These are phyloP conservation scores for Rhipidura dahli DNA, from an alignment of 2,113 vertebrate species.

Conservation along the genomic window DNA sequence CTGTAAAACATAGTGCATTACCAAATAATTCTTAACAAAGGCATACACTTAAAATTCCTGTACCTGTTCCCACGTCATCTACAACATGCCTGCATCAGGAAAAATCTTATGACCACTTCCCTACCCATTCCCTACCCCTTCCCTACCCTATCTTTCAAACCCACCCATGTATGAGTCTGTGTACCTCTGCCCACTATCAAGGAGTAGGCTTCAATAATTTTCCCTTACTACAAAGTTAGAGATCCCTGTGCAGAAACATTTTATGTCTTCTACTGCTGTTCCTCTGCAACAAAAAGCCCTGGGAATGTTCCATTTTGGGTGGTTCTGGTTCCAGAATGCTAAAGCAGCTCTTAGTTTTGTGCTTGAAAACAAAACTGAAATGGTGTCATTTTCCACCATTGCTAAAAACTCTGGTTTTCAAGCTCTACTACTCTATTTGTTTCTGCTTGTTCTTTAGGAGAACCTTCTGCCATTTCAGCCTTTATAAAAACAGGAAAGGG, in stretches of 20 bases:
- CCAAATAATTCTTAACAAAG: background rate
- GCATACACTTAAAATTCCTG: background rate
- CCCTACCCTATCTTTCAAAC: background rate
- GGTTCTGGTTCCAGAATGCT: background rate
- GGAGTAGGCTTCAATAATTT: background rate
- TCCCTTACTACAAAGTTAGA: background rate
- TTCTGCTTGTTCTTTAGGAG: background rate
- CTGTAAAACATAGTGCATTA: background rate
- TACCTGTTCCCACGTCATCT: background rate
- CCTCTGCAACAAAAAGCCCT: background rate
- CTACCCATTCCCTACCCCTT: background rate
- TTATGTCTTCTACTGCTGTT: background rate
- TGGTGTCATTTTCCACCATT: background rate
- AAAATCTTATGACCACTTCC: background rate
- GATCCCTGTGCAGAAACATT: background rate
- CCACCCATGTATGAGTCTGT: background rate
- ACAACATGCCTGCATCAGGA: background rate
- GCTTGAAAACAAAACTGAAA: background rate
- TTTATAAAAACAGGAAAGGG: background rate
- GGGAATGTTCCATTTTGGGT: background rate
- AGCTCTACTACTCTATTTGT: background rate
- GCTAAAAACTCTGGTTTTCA: background rate
- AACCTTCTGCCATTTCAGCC: background rate
- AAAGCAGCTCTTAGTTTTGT: background rate
- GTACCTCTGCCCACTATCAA: background rate